These are phyloP conservation scores for Pediacus dermestoides DNA, from an alignment of 2,888 invertebrate genomes.

Conservation along the genomic window DNA sequence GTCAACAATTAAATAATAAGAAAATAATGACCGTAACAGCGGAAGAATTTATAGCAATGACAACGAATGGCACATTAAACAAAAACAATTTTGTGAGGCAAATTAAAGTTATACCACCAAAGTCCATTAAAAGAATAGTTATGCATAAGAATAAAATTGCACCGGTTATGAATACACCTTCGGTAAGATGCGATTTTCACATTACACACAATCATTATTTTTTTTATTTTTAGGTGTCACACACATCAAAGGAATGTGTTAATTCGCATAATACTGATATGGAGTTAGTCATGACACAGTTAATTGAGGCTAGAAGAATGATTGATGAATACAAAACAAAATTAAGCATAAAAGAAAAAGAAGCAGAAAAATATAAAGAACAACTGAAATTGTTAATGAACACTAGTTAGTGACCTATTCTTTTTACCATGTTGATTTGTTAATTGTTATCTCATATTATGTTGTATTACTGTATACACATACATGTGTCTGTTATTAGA, in stretches of 20 bases:
- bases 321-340: constrained; percentile 45
- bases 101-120: constrained; percentile 34
- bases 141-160: constrained; percentile 45
- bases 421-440: too few relatives aligned
- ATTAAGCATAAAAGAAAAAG: constrained; percentile 42
- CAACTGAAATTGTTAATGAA: constrained; percentile 41
- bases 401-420: constrained; percentile 29
- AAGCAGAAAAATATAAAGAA: constrained; percentile 43
- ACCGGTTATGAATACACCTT: constrained; percentile 32
- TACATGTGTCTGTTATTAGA: too few relatives aligned
- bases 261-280: constrained; percentile 33
- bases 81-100: constrained; percentile 30
- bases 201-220: background rate
- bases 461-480: too few relatives aligned
- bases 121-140: constrained; percentile 39
- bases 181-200: too few relatives aligned
- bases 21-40: constrained; percentile 56
- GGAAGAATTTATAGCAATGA: constrained; percentile 52
- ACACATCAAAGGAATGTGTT: constrained; percentile 5
- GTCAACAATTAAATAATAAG: constrained; percentile 38
- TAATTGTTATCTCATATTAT: too few relatives aligned
- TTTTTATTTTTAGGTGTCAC: background rate
- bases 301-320: constrained; percentile 42
- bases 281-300: constrained; percentile 39
- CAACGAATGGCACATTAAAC: constrained; percentile 26